Evolutionary conservation across 37 sponge, comb jelly and placozoan genomes (phyloP), one percentile per base, ranked within the genome.

Genomic region (Hormiphora californensis): DNA sequence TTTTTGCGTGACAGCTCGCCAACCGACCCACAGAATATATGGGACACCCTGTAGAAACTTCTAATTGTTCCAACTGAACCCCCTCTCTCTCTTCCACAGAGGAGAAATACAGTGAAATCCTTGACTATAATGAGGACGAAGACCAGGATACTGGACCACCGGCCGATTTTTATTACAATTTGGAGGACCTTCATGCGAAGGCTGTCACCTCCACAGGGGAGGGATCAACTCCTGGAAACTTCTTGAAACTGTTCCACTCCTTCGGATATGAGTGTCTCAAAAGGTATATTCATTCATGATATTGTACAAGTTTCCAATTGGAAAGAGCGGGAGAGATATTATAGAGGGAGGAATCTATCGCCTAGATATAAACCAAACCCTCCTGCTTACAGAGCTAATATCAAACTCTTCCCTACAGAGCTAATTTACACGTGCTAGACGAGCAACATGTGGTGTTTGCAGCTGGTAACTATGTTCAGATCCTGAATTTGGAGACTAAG

Each of bases 251-350:
- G 37, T 91, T 93, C 54, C 94, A 94, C 63, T 94, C 95, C 25
- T 98, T 93, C 88, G 99, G 99, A 25, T 98, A 92, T 62, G 99
- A 98, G 85, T 94, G 92, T 69, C 91, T 91, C 88, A 92, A 92
- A 63, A 85, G 93, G 30, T 90, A 17, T 49, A 49, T 15, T 49
- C 53, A 49, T 17, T 15, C 15, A 9, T 9, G 53, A 49, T 17
- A 49, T 49, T 49, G 15, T 15, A 17, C 53, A 49, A 12, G 51
- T n/a, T n/a, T n/a, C n/a, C n/a, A n/a, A n/a, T 17, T 46, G 51
- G 51, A 12, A 46, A 46, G 11, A 46, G 51, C 12, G 51, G 51
- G 51, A 17, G 51, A 46, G 51, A 46, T 46, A 12, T 46, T 46
- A 12, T 17, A 46, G 51, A 12, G 8, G 51, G 8, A n/a, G n/a